Conservation (phyloP, 1,140 invertebrate species). For the Drosophila pseudoananassae region DNA sequence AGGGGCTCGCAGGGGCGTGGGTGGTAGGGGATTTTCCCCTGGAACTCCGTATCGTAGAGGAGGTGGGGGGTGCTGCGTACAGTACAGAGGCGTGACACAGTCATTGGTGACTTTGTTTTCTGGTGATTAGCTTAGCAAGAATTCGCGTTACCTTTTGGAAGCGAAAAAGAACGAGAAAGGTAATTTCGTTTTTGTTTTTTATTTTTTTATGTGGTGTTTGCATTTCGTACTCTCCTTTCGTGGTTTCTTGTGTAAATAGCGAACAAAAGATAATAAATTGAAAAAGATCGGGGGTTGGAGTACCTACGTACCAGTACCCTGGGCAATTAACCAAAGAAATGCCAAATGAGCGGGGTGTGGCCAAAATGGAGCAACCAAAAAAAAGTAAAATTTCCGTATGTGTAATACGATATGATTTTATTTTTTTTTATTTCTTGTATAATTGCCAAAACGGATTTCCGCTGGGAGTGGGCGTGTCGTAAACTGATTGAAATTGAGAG, state of each 20-base stretch:
- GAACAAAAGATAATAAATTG: slow-evolving; percentile 72
- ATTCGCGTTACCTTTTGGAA: slow-evolving; percentile 67
- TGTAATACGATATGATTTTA: slow-evolving; percentile 64
- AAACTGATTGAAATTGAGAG: slow-evolving; percentile 70
- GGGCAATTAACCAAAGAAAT: slow-evolving; percentile 65
- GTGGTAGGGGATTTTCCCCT: slow-evolving; percentile 3
- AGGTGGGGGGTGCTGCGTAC: not conserved
- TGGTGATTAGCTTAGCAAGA: slow-evolving; percentile 81
- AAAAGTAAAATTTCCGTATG: slow-evolving; percentile 42
- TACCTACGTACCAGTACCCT: slow-evolving; percentile 16
- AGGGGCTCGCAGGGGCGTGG: slow-evolving; percentile 17
- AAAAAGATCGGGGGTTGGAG: slow-evolving; percentile 38
- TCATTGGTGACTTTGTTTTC: slow-evolving; percentile 60
- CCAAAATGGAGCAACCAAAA: slow-evolving; percentile 48
- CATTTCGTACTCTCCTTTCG: slow-evolving; percentile 44
- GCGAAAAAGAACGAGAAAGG: slow-evolving; percentile 30
- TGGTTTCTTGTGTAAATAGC: slow-evolving; percentile 57
- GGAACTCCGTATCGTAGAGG: not conserved
- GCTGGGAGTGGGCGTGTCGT: slow-evolving; percentile 68
- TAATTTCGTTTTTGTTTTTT: slow-evolving; percentile 4
- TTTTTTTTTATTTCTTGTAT: slow-evolving; percentile 40
- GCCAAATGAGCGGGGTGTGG: slow-evolving; percentile 53
- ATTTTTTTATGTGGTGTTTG: slow-evolving; percentile 27
- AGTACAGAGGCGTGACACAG: slow-evolving; percentile 54
- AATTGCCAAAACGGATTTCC: slow-evolving; percentile 80